Evolutionary conservation across 2,797 vertebrate species (phyloP).

Genomic region (Valencia hispanica): DNA sequence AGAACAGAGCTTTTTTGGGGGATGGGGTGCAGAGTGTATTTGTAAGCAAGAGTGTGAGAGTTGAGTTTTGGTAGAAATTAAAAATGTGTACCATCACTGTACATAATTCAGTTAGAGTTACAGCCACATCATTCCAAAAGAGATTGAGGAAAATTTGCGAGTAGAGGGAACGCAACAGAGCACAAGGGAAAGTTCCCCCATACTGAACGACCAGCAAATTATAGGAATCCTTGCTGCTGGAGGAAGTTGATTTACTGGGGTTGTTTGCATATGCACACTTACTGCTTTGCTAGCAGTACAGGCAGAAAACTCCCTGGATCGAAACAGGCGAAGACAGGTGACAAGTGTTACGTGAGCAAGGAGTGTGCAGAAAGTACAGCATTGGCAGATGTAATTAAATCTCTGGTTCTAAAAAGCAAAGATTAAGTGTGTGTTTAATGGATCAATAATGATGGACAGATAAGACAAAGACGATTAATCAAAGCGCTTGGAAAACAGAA

Average conservation of each 20-base stretch:
- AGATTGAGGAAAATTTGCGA: not conserved
- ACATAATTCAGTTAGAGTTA: not conserved
- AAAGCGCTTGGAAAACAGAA: conserved; percentile 61
- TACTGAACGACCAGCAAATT: conserved; percentile 20
- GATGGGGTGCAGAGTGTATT: not conserved
- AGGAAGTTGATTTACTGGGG: conserved; percentile 34
- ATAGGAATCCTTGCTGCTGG: not conserved
- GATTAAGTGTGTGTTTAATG: conserved; percentile 68
- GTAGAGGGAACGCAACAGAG: not conserved
- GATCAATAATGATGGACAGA: conserved; percentile 73
- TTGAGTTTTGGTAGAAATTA: not conserved
- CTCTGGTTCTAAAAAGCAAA: conserved; percentile 59
- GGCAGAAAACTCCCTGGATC: conserved; percentile 21
- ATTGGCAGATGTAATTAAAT: conserved; percentile 66
- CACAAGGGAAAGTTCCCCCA: not conserved
- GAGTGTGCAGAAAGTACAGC: conserved; percentile 26
- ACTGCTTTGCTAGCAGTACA: conserved; percentile 20
- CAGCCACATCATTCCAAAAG: not conserved
- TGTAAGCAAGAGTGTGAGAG: not conserved
- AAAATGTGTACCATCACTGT: not conserved
- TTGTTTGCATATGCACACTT: conserved; percentile 11
- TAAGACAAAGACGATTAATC: conserved; percentile 73
- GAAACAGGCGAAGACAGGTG: conserved; percentile 46
- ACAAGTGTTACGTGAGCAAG: conserved; percentile 28
- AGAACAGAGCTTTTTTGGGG: not conserved